Evolutionary conservation across 2,888 invertebrate species (phyloP), one percentile per base, ranked within the genome.

Genomic region (Isoperla grammatica): DNA sequence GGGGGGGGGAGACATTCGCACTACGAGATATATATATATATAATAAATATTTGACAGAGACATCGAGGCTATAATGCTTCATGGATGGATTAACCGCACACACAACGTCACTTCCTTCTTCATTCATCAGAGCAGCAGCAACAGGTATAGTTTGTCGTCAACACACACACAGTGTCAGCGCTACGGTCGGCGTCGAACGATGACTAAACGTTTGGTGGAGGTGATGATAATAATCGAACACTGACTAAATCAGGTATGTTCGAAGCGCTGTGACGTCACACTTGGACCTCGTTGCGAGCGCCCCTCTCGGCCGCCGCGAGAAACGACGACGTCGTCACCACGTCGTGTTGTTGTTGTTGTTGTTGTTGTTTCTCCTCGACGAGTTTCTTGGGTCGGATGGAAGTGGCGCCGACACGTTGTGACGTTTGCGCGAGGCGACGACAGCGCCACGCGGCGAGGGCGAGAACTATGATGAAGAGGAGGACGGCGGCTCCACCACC

Each of bases 401-500:
- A 79, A 37, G 82, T 79, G 17, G 81, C 79, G 64, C 82, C 82
- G 45, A 81, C 80, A 68, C 82, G 81, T 59, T 82, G 81, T 69
- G 83, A 82, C 55, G 73, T 72, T 22, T 68, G 70, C 67, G 79
- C 77, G 57, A 81, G 81, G 22, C 79, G 77, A 68, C 80, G 78
- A 40, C 79, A 79, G 69, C 80, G 76, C 71, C 80, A 80, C 71
- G 81, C 79, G 79, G 81, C 82, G 53, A 81, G 72, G 35, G 79
- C 72, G 20, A 59, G 40, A 20, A 83, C 75, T 56, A 83, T 76
- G 8, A 74, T 68, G 66, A 77, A 76, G 57, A 77, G 66, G 15
- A 76, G 62, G 20, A 78, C 69, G 37, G 83, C 84, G 63, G 82
- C 81, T 60, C 81, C 74, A 63, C 79, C 80, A n/a, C 83, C 83